Percentiles rank a stretch among this genome's conserved stretches.
phyloP scores from a whole-genome alignment of 2,888 invertebrate species.

The Stegana nigrithorax region DNA sequence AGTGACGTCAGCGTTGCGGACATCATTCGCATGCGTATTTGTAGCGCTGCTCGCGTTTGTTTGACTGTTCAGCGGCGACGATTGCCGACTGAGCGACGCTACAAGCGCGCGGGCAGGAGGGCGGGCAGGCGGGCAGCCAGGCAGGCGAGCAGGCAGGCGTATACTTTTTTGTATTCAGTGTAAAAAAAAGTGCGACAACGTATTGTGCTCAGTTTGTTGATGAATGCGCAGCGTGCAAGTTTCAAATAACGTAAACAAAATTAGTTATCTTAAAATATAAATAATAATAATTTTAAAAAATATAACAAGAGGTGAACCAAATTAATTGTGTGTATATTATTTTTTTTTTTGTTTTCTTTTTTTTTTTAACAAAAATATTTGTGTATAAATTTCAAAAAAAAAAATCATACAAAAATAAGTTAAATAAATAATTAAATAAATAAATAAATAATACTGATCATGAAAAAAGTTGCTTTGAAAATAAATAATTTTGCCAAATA shows the following conservation, averaged over 20 bases:
- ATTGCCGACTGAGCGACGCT: too few species aligned
- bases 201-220: constrained; percentile 54
- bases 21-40: constrained; percentile 20
- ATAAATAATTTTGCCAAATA: too few species aligned
- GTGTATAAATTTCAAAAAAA: constrained; percentile 22
- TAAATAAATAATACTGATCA: too few species aligned
- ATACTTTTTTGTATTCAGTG: constrained; percentile 26
- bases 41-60: not conserved
- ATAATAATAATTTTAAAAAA: not conserved
- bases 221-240: constrained; percentile 56
- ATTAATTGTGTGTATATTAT: constrained; percentile 24
- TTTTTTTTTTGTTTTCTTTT: constrained; percentile 16
- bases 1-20: constrained; percentile 39
- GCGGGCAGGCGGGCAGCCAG: not conserved
- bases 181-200: constrained; percentile 25
- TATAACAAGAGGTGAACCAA: constrained; percentile 16
- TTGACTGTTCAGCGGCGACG: too few species aligned
- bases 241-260: too few species aligned
- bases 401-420: not conserved
- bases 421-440: too few species aligned
- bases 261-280: too few species aligned
- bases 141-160: not conserved
- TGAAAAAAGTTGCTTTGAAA: too few species aligned
- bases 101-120: too few species aligned
- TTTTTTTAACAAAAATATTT: constrained; percentile 31